Percentiles rank a stretch among this genome's conserved stretches.
These are phyloP conservation scores for Pollenia angustigena DNA, from an alignment of 2,888 invertebrate species.

Conservation along the genomic window DNA sequence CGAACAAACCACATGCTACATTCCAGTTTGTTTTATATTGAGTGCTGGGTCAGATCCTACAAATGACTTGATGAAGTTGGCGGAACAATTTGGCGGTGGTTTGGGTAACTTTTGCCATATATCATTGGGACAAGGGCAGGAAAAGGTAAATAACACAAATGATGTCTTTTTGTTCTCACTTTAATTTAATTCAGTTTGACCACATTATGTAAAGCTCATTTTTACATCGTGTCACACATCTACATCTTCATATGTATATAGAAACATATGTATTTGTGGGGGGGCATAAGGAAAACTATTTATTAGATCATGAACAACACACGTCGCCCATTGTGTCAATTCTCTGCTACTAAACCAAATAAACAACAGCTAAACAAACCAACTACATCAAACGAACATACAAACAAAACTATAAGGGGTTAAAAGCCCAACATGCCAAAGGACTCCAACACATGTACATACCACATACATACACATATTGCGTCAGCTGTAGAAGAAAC, in stretches of 20 bases:
- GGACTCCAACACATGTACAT: neutral
- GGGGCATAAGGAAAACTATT: neutral
- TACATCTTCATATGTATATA: neutral
- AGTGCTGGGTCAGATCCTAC: slow-evolving; percentile 98
- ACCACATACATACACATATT: neutral
- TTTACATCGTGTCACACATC: slow-evolving; percentile 5
- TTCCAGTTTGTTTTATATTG: slow-evolving; percentile 96
- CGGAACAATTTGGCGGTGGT: slow-evolving; percentile 89
- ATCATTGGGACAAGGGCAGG: slow-evolving; percentile 97
- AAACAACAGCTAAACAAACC: slow-evolving; percentile 60
- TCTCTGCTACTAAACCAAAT: slow-evolving; percentile 60
- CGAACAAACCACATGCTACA: slow-evolving; percentile 92
- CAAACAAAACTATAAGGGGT: slow-evolving; percentile 40
- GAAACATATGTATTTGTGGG: neutral
- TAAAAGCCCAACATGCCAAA: slow-evolving; percentile 33
- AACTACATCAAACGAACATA: slow-evolving; percentile 42
- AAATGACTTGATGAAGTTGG: slow-evolving; percentile 92
- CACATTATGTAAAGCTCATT: slow-evolving; percentile 11
- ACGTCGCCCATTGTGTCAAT: slow-evolving; percentile 60
- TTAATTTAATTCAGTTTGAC: slow-evolving; percentile 28
- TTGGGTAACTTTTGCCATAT: slow-evolving; percentile 93
- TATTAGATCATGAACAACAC: slow-evolving; percentile 42
- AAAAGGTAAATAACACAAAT: slow-evolving; percentile 86
- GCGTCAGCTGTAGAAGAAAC: slow-evolving; percentile 28
- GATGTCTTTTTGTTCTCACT: slow-evolving; percentile 17